phyloP scores from a whole-genome alignment of 2,797 vertebrate genomes.

The Fundulus diaphanus region DNA sequence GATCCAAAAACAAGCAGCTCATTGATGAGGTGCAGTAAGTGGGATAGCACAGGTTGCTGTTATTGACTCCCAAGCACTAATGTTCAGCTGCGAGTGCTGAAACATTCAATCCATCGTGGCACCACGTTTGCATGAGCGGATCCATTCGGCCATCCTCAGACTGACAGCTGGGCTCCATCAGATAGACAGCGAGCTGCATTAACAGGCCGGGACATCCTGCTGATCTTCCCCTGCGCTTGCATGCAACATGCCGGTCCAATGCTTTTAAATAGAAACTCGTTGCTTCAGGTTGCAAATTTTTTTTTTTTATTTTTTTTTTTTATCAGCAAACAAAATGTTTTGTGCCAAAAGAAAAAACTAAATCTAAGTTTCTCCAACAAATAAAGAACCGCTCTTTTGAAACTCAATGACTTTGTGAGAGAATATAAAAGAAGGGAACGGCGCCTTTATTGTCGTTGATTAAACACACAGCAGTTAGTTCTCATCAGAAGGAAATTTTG shows the following conservation, averaged over 20 bases:
- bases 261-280: not conserved
- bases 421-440: too few relatives aligned
- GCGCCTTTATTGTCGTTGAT: too few relatives aligned
- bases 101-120: not conserved
- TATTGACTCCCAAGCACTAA: constrained; percentile 63
- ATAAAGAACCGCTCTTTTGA: too few relatives aligned
- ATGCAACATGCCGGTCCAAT: not conserved
- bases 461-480: too few relatives aligned
- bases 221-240: not conserved
- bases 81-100: constrained; percentile 38
- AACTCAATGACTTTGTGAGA: too few relatives aligned
- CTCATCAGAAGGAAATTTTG: too few relatives aligned
- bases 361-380: too few relatives aligned
- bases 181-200: not conserved
- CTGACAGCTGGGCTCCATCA: not conserved
- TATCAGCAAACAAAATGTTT: too few relatives aligned
- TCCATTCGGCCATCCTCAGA: not conserved
- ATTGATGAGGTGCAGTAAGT: constrained; percentile 66
- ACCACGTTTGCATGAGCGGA: constrained; percentile 14
- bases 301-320: too few relatives aligned
- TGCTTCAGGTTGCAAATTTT: too few relatives aligned
- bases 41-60: constrained; percentile 55
- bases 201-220: not conserved
- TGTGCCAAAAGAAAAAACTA: too few relatives aligned
- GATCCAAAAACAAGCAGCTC: constrained; percentile 66